Evolutionary conservation across 37 sponge, comb jelly and placozoan species (phyloP), one percentile per base, ranked within the genome.

Genomic region (Amphimedon queenslandica): DNA sequence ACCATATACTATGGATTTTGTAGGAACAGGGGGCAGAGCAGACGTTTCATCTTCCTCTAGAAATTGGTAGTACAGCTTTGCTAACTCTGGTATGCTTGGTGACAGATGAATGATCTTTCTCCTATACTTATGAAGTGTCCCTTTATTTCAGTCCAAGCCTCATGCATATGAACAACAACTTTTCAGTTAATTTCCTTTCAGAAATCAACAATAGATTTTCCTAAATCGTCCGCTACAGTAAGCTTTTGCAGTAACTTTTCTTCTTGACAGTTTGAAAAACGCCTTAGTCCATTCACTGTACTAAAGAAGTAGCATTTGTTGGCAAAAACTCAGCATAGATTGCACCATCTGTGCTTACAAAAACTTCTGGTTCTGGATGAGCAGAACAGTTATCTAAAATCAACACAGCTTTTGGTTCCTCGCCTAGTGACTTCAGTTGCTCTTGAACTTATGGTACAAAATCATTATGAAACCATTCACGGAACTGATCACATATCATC

Each of bases 211-310:
- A 76, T 42, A 28, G 74, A 71, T 42, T 23, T 63, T 55, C 72
- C 80, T 23, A 18, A 3, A 20, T 81, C 88, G 77, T 90, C 82
- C 55, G 75, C 65, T 42, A 90, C 28, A 33, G 84, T 31, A 35
- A 89, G 79, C 32, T 63, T 75, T 32, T 56, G 51, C 47, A 88
- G 47, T 10, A 88, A 37, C 67, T 85, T 80, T 27, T 27, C 39
- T 67, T 35, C 76, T 89, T 84, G 34, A 88, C 0, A 37, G 67
- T 33, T 43, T 64, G 51, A 30, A 89, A 24, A 1, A 89, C 85
- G 38, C 85, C 84, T 58, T 89, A 85, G 67, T 89, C 90, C 89
- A 83, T 88, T 74, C 85, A 85, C 61, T 89, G 90, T 3, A 89
- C 74, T 37, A 80, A 63, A 29, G 81, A 64, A 1, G 90, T 89